Evolutionary conservation across 2,113 vertebrate species (phyloP).

Genomic region (Mola mola): DNA sequence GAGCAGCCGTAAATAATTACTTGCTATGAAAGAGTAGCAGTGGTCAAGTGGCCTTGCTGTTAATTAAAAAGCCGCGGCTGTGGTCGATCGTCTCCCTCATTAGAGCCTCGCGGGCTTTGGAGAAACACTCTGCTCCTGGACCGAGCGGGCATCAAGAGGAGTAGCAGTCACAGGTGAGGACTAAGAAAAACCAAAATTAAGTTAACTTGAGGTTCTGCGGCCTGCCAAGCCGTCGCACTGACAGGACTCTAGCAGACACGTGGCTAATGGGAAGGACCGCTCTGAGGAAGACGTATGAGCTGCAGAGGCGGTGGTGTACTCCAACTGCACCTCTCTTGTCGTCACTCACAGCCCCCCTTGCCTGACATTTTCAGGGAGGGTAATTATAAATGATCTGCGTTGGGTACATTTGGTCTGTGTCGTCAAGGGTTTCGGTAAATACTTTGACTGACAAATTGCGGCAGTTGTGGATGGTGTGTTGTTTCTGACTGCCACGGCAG

Average conservation of each 20-base stretch:
- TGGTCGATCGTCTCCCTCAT: slow-evolving; percentile 63
- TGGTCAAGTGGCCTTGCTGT: slow-evolving; percentile 51
- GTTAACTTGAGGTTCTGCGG: slow-evolving; percentile 66
- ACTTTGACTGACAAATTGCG: too few species aligned
- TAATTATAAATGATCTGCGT: too few species aligned
- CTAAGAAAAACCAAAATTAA: slow-evolving; percentile 62
- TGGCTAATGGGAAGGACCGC: slow-evolving; percentile 50
- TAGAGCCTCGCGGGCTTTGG: slow-evolving; percentile 47
- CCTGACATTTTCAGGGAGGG: slow-evolving; percentile 12
- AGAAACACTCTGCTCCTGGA: slow-evolving; percentile 36
- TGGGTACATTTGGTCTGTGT: too few species aligned
- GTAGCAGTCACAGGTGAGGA: slow-evolving; percentile 45
- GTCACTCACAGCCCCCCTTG: background rate
- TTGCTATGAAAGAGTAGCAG: slow-evolving; percentile 33
- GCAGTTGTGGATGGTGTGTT: too few species aligned
- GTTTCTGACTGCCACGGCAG: too few species aligned
- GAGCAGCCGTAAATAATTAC: slow-evolving; percentile 55
- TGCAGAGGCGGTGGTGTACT: slow-evolving; percentile 21
- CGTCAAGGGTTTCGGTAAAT: too few species aligned
- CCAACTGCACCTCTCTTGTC: slow-evolving; percentile 6
- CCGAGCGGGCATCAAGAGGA: slow-evolving; percentile 22
- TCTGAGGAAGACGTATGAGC: slow-evolving; percentile 34
- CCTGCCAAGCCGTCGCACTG: slow-evolving; percentile 49
- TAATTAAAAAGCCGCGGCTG: slow-evolving; percentile 70
- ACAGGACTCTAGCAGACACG: slow-evolving; percentile 44